Base-by-base conservation (phyloP, 2,888 invertebrate genomes). In the Torymus auratus region DNA sequence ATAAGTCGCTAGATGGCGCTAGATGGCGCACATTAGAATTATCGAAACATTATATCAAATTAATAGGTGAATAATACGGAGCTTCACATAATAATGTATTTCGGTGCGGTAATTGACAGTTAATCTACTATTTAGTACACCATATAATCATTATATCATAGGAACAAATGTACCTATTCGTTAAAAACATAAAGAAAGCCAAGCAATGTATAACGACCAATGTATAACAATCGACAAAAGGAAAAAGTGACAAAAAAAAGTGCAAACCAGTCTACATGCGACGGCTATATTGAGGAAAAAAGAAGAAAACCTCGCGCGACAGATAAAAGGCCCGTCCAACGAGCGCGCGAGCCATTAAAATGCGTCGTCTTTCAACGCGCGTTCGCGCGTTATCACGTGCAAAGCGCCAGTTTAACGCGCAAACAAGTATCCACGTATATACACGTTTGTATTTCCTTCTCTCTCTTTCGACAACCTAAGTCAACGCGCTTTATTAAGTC, bases 201-300 rank as follows among this genome's bases (percentile, higher is more conserved):
- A 41, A 41, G 7, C 1, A 41, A 41, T 41, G 5, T 41, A 41
- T 41, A 41, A 41, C 41, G 41, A 41, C 41, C 41, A 41, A 41
- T 41, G 41, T 7, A 5, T 41, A 41, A 41, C 41, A 41, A 41
- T 41, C 7, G 7, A 41, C 41, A 4, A 41, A 41, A 41, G 61
- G 5, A 3, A 68, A 68, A 69, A 60, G 52, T 52, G 78, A n/a
- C n/a, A n/a, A n/a, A n/a, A n/a, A n/a, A n/a, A n/a, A 60, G 52
- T 52, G 78, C 72, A 67, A 78, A 78, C 67, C 72, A 72, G 78
- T 78, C 13, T 41, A 41, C 7, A 41, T 7, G 7, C 41, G 7
- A 41, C 12, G 20, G 55, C 15, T 55, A 62, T 13, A 53, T 0
- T 50, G n/a, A 5, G n/a, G 17, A 41, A 58, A 53, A 41, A 61